Evolutionary conservation across 2,888 invertebrate genomes (phyloP), one percentile per base, ranked within the genome.

Genomic region (Miltochrista miniata): DNA sequence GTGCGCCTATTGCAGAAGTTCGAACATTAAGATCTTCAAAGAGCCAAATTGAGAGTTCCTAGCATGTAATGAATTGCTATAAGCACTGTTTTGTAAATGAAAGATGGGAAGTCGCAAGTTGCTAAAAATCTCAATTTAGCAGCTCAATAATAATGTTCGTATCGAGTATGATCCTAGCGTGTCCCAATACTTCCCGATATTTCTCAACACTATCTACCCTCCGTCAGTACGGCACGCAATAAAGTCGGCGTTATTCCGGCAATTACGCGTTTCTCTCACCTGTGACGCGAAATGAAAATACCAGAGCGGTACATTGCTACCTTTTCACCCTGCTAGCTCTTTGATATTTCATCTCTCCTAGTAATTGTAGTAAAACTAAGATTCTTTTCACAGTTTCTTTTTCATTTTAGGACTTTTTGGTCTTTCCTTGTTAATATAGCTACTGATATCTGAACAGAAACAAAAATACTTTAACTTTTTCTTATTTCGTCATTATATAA

Each of bases 201-300:
- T 42, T 33, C 48, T 30, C 52, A 52, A 37, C 60, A 55, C 63
- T 53, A 56, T 61, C 43, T 54, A 54, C 58, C 59, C 64, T 65
- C 66, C 59, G 70, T 68, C 70, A 67, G 67, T 56, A 45, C 49
- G 71, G 71, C 70, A 73, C 71, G 78, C 76, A 79, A 79, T 79
- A 81, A 79, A 64, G 70, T 63, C 59, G 68, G 49, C 74, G 70
- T 71, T 73, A 74, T 70, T 68, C 67, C 69, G 73, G 71, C 77
- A 80, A 80, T 81, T 79, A 79, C 76, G 57, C 65, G 64, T 72
- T 64, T 64, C 72, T 62, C 70, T 77, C 82, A 82, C 82, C 81
- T 82, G 82, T 77, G 79, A 76, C 75, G 71, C 74, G 61, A 75
- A 80, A 79, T 78, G 81, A 82, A 81, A 67, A 82, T 81, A 82